Evolutionary conservation across 35 echinoderm and acorn worm species (phyloP).

Genomic region (Apostichopus japonicus): DNA sequence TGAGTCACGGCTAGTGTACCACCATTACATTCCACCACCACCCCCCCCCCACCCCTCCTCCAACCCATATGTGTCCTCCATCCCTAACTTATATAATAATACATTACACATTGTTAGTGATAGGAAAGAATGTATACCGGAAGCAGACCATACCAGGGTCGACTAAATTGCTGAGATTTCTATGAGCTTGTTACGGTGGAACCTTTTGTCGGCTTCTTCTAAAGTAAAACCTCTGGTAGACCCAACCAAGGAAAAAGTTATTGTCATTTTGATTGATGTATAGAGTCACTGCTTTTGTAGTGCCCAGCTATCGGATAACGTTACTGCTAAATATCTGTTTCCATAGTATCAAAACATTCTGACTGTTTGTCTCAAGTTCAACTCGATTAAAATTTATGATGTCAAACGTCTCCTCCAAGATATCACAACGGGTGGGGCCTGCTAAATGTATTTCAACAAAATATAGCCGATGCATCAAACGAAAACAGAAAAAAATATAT

Average conservation of each 20-base stretch:
- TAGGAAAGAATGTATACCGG: too few species aligned
- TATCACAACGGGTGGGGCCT: not conserved
- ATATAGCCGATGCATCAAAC: not conserved
- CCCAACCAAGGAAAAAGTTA: not conserved
- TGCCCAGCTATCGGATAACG: not conserved
- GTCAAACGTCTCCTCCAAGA: not conserved
- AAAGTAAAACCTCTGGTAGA: not conserved
- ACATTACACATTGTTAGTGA: too few species aligned
- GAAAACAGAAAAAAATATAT: too few species aligned
- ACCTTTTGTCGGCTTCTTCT: not conserved
- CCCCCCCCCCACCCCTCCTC: too few species aligned
- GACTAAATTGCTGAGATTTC: too few species aligned
- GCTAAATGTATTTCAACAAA: not conserved
- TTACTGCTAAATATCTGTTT: not conserved
- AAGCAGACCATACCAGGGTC: too few species aligned
- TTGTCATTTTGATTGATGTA: not conserved
- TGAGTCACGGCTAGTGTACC: too few species aligned
- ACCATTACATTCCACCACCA: too few species aligned
- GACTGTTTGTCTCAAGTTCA: not conserved
- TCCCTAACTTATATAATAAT: too few species aligned
- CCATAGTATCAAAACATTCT: not conserved
- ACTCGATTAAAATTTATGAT: not conserved
- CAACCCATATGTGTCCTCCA: too few species aligned
- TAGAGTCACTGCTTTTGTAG: not conserved
- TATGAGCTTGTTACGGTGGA: too few species aligned